phyloP scores from a whole-genome alignment of 2,113 vertebrate genomes.

The Origma solitaria region DNA sequence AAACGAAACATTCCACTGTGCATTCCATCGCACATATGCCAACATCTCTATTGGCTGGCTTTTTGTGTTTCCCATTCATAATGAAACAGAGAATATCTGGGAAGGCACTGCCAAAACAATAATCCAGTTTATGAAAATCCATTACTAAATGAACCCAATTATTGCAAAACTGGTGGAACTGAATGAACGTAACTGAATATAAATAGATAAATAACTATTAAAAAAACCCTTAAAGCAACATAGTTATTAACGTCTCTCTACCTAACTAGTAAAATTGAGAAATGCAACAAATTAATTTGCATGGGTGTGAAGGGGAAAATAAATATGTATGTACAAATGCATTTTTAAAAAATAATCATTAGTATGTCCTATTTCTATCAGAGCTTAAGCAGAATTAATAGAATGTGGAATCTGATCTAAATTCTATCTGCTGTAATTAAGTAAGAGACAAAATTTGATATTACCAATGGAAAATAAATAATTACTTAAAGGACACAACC shows the following conservation, averaged over 20 bases:
- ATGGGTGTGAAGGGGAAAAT: neutral
- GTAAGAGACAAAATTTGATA: neutral
- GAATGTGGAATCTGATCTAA: neutral
- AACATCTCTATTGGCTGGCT: neutral
- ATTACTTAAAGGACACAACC: neutral
- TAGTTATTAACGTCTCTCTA: neutral
- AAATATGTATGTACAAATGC: rapidly evolving
- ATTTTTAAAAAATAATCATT: neutral
- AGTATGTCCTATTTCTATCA: neutral
- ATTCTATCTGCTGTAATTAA: neutral
- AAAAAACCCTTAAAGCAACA: neutral
- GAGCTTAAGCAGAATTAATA: neutral
- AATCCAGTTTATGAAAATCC: neutral
- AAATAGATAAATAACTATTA: neutral
- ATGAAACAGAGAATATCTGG: neutral
- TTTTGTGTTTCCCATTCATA: neutral
- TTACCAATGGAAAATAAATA: neutral
- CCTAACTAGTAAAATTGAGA: neutral
- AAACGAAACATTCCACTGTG: neutral
- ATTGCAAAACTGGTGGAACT: neutral
- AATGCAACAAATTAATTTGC: neutral
- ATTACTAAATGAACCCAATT: neutral
- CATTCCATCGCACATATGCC: neutral
- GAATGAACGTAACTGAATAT: neutral
- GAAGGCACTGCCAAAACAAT: neutral